These are phyloP conservation scores for Tetropium fuscum DNA, from an alignment of 2,888 invertebrate genomes.

Conservation along the genomic window DNA sequence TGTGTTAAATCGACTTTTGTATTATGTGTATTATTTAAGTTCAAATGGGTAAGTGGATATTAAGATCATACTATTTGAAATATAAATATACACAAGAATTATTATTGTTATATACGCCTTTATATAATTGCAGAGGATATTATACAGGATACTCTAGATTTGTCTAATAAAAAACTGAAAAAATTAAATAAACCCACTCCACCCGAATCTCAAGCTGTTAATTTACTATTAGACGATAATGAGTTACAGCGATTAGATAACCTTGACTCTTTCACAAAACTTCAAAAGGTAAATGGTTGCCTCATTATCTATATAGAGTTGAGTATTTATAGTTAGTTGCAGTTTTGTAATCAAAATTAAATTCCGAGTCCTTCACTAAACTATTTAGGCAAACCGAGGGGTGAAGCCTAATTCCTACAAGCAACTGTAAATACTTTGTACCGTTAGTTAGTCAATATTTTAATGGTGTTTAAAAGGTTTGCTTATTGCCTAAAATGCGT, in stretches of 20 bases:
- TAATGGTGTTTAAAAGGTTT: too few species aligned
- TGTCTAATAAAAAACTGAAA: conserved; percentile 83
- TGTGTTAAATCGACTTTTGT: conserved; percentile 9
- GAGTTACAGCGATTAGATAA: conserved; percentile 89
- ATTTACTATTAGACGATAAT: conserved; percentile 86
- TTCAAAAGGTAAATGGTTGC: conserved; percentile 75
- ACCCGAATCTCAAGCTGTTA: conserved; percentile 76
- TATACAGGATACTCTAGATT: conserved; percentile 71
- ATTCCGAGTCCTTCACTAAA: too few species aligned
- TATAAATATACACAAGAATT: too few species aligned
- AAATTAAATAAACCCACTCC: conserved; percentile 81
- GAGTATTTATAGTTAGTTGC: too few species aligned
- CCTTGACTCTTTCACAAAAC: conserved; percentile 82
- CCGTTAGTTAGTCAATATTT: too few species aligned
- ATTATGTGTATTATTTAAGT: conserved; percentile 29
- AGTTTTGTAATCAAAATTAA: not conserved
- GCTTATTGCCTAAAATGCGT: conserved; percentile 24
- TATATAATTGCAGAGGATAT: conserved; percentile 18
- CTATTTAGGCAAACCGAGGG: too few species aligned
- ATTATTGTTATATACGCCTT: not conserved
- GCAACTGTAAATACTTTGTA: too few species aligned
- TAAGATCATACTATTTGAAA: not conserved
- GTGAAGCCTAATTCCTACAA: too few species aligned
- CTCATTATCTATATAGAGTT: not conserved
- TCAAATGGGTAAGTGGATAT: conserved; percentile 31